phyloP scores from a whole-genome alignment of 2,797 vertebrate genomes.

The Hoplostethus atlanticus region DNA sequence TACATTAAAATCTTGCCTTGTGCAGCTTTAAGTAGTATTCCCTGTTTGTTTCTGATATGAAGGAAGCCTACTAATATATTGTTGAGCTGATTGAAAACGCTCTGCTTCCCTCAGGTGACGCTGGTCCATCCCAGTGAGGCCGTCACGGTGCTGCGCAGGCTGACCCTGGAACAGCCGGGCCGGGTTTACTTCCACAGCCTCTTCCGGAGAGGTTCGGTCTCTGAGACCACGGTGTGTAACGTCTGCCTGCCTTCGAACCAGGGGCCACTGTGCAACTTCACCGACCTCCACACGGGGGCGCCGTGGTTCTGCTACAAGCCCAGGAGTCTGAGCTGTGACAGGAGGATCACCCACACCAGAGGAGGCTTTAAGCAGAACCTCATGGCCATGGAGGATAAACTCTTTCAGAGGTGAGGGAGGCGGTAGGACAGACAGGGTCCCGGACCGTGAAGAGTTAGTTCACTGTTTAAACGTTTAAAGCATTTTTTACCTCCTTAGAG shows the following conservation, averaged over 20 bases:
- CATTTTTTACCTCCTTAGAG: no score
- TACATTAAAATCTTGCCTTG: no score
- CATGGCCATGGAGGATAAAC: slow-evolving; percentile 81
- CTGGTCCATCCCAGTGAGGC: slow-evolving; percentile 93
- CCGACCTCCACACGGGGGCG: slow-evolving; percentile 90
- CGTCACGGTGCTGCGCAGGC: slow-evolving; percentile 85
- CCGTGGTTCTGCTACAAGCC: slow-evolving; percentile 96
- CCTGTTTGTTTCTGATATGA: no score
- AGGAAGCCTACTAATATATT: no score
- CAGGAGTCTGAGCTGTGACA: slow-evolving; percentile 87
- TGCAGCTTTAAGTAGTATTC: no score
- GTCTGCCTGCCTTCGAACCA: slow-evolving; percentile 85
- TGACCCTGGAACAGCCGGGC: slow-evolving; percentile 88
- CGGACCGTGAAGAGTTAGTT: no score
- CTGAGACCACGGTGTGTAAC: slow-evolving; percentile 89
- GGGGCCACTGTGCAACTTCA: slow-evolving; percentile 90
- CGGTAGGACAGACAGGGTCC: not conserved
- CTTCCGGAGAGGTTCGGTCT: slow-evolving; percentile 86
- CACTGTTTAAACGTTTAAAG: no score
- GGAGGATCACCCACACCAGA: slow-evolving; percentile 88
- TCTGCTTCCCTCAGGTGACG: slow-evolving; percentile 70
- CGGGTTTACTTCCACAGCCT: slow-evolving; percentile 90
- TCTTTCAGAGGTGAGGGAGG: slow-evolving; percentile 88
- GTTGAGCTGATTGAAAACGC: no score
- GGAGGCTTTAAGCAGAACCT: slow-evolving; percentile 87